Base-by-base conservation (phyloP, 2,888 invertebrate genomes). In the Drosophila histrio region DNA sequence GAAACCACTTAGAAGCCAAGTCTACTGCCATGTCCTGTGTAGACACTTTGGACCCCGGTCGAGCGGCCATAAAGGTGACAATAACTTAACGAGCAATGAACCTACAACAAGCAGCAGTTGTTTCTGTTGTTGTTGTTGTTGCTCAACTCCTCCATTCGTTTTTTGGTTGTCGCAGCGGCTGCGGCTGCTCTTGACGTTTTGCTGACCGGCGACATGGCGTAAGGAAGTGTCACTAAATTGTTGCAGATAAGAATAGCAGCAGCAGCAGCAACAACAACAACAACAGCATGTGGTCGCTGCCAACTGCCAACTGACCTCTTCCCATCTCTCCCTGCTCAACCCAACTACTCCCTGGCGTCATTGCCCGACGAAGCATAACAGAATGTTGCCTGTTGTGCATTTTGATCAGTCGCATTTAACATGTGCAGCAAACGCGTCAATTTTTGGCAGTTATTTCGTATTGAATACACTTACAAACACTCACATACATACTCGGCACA, bases 31-130 rank as follows among this genome's bases (percentile, higher is more conserved):
- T 86, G 89, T 88, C 80, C 83, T 77, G 72, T 28, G 47, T 72
- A 77, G 77, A 77, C 76, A 83, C 79, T 83, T 74, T 65, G 67
- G 70, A 61, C 67, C 70, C 68, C 67, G 61, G 62, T 52, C 62
- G 62, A 71, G 63, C 54, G 72, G 68, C 81, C 61, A 74, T 81
- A 87, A 88, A 89, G 89, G 88, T 89, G 89, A 89, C 90, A 89
- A 89, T 88, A 90, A 90, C 88, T 80, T 85, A 87, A 87, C 87
- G 89, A 88, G 89, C 89, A 89, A 89, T 89, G 89, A 89, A 90
- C 89, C 79, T 81, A 73, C 71, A 62, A 60, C 70, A 60, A 60
- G 32, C 71, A 54, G 46, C 43, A 36, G 44, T 50, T 50, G 56
- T 54, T 60, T 26, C 26, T 46, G 60, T 39, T 19, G n/a, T 24